Base-by-base conservation (phyloP, 2,113 vertebrate genomes). In the Chamaea fasciata region DNA sequence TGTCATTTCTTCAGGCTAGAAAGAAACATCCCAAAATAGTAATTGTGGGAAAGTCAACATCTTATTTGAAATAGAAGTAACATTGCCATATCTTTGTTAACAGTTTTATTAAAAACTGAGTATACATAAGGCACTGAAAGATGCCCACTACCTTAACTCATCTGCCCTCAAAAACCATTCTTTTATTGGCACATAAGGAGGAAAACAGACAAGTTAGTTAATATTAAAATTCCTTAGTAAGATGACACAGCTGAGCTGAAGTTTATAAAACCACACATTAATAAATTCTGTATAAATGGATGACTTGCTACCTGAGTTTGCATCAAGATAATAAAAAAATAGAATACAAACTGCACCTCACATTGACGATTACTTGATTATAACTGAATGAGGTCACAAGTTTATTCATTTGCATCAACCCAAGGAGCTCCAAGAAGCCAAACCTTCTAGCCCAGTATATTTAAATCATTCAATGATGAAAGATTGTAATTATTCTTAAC, bases 1-100 rank as follows among this genome's bases (percentile, higher is more conserved):
- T 97, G 99, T 99, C 99, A 99, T 99, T 96, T 99, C 99, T 97
- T 99, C 99, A 94, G 99, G 98, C 99, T 99, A 98, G 79, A 94
- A 96, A 95, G 79, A 96, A 93, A 94, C 76, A 96, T 97, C 77
- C 95, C 97, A 97, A 96, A 97, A 98, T 42, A 97, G 83, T 92
- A 97, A 97, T 50, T 97, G 96, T 75, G 91, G 89, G 75, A 96
- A 96, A 97, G 64, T 95, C 93, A 97, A 77, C 84, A 97, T 90
- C 91, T 96, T 95, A 95, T 88, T 83, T 87, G 90, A 93, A 41
- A 79, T 2, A 79, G 35, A 65, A 65, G 57, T 55, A 79, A 64
- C 41, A 90, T 1, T 30, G 14, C 2, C 68, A 0, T 44, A 28
- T 26, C 28, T 74, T 35, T 70, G 22, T 50, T 88, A 93, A 67